Evolutionary conservation across 2,888 invertebrate genomes (phyloP), one percentile per base, ranked within the genome.

Genomic region (Camptogramma bilineatum): DNA sequence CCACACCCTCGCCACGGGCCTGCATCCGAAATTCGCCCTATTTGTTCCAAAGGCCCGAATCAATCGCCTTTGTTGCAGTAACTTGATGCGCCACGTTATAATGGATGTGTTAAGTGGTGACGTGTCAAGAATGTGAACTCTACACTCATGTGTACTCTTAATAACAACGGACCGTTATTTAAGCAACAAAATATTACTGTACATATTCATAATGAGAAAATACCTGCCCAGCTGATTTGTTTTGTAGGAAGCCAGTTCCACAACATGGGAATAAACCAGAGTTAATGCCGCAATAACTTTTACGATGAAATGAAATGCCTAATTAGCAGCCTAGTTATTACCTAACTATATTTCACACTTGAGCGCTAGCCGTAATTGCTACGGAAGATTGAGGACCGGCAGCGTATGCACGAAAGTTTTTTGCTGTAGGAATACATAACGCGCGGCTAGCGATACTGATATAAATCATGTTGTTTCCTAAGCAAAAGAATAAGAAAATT

Each of bases 41-140:
- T 88, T 90, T 89, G 88, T 88, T 90, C 88, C 87, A 82, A 82
- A 85, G 86, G 84, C 80, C 78, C 83, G 85, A 88, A 88, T 90
- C 91, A 90, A 90, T 91, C 86, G 87, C 86, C 86, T 91, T 91
- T 89, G 91, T 89, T 91, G 90, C 88, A 88, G 81, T 84, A 83
- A 84, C 82, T 83, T 82, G 83, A 86, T 85, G 87, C 86, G 83
- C 80, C 80, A 81, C 75, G 73, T 69, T 69, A 73, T 73, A 79
- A 54, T 51, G 63, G 56, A 51, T 31, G 48, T 56, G 39, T 61
- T 44, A 54, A 65, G 56, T 66, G 53, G 53, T 39, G 53, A 56
- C 61, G 62, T 53, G 64, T 65, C 63, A 68, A 54, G 52, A 58
- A 66, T 68, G 64, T 60, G 56, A 60, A 64, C 62, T 56, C 47